Evolutionary conservation across 1,140 invertebrate genomes (phyloP).

Genomic region (Limonius californicus): DNA sequence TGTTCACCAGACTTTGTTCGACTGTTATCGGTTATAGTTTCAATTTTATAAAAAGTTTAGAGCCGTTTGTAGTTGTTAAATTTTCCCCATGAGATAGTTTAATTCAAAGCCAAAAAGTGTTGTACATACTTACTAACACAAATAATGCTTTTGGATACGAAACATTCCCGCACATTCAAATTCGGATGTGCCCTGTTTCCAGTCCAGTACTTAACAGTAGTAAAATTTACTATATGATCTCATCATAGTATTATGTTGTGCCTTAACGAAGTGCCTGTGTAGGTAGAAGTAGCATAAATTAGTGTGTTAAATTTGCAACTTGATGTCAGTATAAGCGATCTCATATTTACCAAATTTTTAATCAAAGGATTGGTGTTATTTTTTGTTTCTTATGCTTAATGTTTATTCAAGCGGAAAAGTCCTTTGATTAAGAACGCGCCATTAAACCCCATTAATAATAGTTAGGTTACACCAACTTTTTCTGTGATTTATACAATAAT

Average conservation of each 20-base stretch:
- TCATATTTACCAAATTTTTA: background rate
- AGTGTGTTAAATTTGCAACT: background rate
- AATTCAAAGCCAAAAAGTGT: background rate
- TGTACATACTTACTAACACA: background rate
- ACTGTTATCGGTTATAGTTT: background rate
- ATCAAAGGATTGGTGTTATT: background rate
- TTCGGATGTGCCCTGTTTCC: background rate
- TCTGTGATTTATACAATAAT: constrained; percentile 7
- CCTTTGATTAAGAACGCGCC: background rate
- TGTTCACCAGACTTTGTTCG: too few species aligned
- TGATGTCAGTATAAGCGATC: background rate
- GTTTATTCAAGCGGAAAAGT: background rate
- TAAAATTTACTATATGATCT: constrained; percentile 2
- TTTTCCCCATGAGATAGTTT: background rate
- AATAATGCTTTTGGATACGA: background rate
- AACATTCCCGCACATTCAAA: background rate
- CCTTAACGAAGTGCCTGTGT: background rate
- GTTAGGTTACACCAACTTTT: background rate
- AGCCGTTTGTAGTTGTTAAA: constrained; percentile 7
- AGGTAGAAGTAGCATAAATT: background rate
- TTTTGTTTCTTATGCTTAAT: background rate
- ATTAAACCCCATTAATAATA: background rate
- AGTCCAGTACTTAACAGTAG: background rate
- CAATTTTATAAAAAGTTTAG: constrained; percentile 11
- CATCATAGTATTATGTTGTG: background rate